phyloP scores from a whole-genome alignment of 2,113 vertebrate genomes.

The Aspidoscelis tigris region DNA sequence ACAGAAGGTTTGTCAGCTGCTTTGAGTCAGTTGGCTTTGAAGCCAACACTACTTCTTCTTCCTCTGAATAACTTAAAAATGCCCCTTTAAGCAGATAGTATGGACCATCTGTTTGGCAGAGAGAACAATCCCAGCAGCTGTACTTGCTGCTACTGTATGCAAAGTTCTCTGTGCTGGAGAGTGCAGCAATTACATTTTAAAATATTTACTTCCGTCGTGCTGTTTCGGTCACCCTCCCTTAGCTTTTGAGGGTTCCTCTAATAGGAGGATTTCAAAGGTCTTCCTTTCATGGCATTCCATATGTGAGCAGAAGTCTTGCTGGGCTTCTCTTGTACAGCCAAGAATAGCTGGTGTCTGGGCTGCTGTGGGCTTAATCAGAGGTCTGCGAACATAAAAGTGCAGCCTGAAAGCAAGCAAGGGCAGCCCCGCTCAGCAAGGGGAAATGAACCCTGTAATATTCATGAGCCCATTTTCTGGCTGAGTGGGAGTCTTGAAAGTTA shows the following conservation, averaged over 20 bases:
- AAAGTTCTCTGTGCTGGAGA: too few species aligned
- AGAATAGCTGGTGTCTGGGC: slow-evolving; percentile 15
- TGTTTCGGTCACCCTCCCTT: background rate
- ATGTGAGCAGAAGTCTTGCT: background rate
- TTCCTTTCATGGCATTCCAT: accelerated
- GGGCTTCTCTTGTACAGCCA: slow-evolving; percentile 24
- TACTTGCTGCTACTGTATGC: background rate
- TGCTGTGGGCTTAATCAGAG: slow-evolving; percentile 26
- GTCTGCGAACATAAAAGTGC: slow-evolving; percentile 31
- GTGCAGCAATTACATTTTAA: background rate
- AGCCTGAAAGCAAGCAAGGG: slow-evolving; percentile 36
- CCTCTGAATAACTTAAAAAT: background rate
- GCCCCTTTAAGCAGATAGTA: background rate
- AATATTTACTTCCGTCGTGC: background rate
- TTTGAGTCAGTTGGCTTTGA: too few species aligned
- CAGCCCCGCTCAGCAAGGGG: slow-evolving; percentile 21
- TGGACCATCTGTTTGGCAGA: background rate
- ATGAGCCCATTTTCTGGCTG: slow-evolving; percentile 52
- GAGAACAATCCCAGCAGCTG: background rate
- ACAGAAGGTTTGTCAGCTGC: too few species aligned
- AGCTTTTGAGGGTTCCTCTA: background rate
- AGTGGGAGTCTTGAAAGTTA: slow-evolving; percentile 47
- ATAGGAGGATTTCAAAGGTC: background rate
- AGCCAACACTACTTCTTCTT: background rate
- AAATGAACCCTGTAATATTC: slow-evolving; percentile 38